phyloP scores from a whole-genome alignment of 1,140 invertebrate genomes.

The Solen grandis region DNA sequence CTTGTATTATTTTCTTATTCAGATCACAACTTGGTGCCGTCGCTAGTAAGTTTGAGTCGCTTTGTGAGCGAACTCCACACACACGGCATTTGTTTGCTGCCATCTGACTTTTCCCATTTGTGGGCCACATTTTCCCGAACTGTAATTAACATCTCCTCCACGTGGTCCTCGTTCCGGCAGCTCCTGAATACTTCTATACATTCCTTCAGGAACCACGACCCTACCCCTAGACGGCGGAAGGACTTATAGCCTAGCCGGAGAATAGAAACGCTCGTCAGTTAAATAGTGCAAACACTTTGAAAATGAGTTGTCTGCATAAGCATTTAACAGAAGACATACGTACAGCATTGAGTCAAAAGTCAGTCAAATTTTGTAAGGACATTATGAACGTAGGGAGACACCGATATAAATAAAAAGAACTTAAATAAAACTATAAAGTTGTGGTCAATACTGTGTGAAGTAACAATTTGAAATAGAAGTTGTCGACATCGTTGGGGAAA shows the following conservation, averaged over 20 bases:
- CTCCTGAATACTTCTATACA: constrained; percentile 20
- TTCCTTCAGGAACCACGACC: constrained; percentile 39
- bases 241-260: constrained; percentile 25
- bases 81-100: constrained; percentile 32
- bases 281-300: too few species aligned
- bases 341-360: too few species aligned
- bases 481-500: too few species aligned
- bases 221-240: not conserved
- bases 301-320: too few species aligned
- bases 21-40: not conserved
- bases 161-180: constrained; percentile 8
- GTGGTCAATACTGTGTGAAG: too few species aligned
- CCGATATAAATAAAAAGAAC: too few species aligned
- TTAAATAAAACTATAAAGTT: too few species aligned
- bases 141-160: constrained; percentile 43
- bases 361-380: too few species aligned
- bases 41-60: constrained; percentile 9
- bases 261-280: too few species aligned
- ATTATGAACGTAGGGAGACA: too few species aligned
- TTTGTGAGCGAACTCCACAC: constrained; percentile 13
- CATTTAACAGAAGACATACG: too few species aligned
- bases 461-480: too few species aligned
- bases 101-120: not conserved
- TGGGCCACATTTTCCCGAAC: constrained; percentile 20
- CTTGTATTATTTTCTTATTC: not conserved